Conservation (phyloP, 2,113 vertebrate genomes). For the Corythoichthys intestinalis region DNA sequence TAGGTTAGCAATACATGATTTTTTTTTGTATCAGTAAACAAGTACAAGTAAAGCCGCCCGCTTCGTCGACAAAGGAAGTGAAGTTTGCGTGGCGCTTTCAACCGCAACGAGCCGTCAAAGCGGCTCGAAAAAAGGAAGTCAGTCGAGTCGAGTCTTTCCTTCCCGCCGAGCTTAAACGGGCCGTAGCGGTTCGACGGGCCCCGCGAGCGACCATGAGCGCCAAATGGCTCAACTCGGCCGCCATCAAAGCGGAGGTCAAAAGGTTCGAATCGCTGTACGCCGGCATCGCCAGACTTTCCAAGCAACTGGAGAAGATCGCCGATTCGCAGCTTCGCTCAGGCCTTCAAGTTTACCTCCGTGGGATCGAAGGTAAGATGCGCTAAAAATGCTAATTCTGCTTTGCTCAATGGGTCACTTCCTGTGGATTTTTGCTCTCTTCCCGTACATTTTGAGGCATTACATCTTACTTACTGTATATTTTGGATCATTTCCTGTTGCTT, state of each 20-base stretch:
- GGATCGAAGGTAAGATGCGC: constrained; percentile 72
- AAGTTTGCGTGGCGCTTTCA: background rate
- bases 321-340: constrained; percentile 70
- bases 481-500: too few species aligned
- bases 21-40: too few species aligned
- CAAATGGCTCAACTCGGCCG: constrained; percentile 71
- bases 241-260: constrained; percentile 76
- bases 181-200: constrained; percentile 60
- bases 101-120: background rate
- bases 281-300: constrained; percentile 66
- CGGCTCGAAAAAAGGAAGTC: constrained; percentile 72
- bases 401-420: too few species aligned
- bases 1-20: too few species aligned
- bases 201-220: constrained; percentile 70
- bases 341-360: constrained; percentile 69
- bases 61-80: background rate
- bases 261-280: constrained; percentile 70
- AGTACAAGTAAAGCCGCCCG: too few species aligned
- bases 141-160: constrained; percentile 48
- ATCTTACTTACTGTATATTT: too few species aligned
- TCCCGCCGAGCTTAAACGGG: constrained; percentile 15
- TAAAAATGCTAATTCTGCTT: background rate
- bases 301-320: constrained; percentile 70
- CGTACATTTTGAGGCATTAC: too few species aligned
- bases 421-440: too few species aligned